A percentile compares a stretch with the other conserved stretches of the same genome.
Evolutionary conservation across 2,888 invertebrate species (phyloP).

Genomic region (Euzetes globulus): DNA sequence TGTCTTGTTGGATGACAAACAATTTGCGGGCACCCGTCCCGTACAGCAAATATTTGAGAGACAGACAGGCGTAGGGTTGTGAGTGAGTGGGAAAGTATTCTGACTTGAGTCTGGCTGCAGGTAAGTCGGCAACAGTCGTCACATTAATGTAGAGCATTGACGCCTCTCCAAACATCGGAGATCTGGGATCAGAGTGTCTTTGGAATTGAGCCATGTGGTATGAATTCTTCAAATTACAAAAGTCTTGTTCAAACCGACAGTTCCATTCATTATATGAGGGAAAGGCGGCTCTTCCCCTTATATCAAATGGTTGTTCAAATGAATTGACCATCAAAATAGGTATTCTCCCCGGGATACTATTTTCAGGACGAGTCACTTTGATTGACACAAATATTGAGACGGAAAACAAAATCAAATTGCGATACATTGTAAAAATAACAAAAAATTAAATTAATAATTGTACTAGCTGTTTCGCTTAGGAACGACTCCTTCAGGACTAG

Average conservation of each 20-base stretch:
- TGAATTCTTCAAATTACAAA: neutral
- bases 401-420: neutral
- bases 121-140: neutral
- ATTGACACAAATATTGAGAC: neutral
- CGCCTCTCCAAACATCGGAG: neutral
- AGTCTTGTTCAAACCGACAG: conserved; percentile 11
- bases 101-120: conserved; percentile 14
- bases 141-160: conserved; percentile 5
- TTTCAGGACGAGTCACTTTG: too few species aligned
- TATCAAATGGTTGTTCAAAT: too few species aligned
- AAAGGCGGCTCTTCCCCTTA: neutral
- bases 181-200: neutral
- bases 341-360: conserved; percentile 5
- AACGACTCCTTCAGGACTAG: too few species aligned
- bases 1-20: conserved; percentile 8
- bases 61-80: neutral
- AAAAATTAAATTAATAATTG: too few species aligned
- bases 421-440: neutral
- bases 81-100: neutral
- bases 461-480: too few species aligned
- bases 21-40: conserved; percentile 1
- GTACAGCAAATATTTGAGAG: neutral
- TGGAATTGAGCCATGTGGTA: neutral
- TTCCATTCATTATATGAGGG: neutral
- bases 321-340: neutral